Evolutionary conservation across 92 coral and sea anemone species (phyloP).

Genomic region (Actinostola sp.): DNA sequence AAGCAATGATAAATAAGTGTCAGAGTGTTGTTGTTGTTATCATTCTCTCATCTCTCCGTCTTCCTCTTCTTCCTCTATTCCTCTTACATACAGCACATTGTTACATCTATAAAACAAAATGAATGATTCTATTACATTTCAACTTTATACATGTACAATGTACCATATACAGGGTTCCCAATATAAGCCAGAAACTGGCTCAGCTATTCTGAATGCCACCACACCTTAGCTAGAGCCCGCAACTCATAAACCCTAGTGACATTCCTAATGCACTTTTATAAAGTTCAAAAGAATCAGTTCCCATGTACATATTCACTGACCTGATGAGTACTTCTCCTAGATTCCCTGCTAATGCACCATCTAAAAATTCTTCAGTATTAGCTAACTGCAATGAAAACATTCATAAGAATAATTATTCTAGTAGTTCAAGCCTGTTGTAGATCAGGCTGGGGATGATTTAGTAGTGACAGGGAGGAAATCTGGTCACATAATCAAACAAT

Average conservation of each 20-base stretch:
- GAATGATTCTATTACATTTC: not conserved
- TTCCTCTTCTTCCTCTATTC: constrained; percentile 96
- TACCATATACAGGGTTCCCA: no score
- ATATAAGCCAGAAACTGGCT: no score
- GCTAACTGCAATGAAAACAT: constrained; percentile 69
- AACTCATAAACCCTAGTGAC: no score
- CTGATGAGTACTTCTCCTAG: constrained; percentile 93
- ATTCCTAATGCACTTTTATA: no score
- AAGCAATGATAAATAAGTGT: not conserved
- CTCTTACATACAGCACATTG: constrained; percentile 96
- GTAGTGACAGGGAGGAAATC: no score
- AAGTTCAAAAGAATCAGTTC: no score
- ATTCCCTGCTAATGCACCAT: constrained; percentile 93
- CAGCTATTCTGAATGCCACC: no score
- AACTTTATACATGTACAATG: not conserved
- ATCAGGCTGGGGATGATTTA: no score
- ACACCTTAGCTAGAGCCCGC: not conserved
- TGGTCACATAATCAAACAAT: no score
- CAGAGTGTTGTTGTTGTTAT: not conserved
- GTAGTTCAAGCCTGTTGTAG: no score
- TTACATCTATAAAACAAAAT: constrained; percentile 76
- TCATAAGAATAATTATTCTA: not conserved
- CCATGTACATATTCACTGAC: constrained; percentile 61
- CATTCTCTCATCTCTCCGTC: constrained; percentile 99
- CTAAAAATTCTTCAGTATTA: constrained; percentile 93